Percentiles rank a stretch among this genome's conserved stretches.
Conservation (phyloP, 1,140 invertebrate species). For the Chrysomallon squamiferum region DNA sequence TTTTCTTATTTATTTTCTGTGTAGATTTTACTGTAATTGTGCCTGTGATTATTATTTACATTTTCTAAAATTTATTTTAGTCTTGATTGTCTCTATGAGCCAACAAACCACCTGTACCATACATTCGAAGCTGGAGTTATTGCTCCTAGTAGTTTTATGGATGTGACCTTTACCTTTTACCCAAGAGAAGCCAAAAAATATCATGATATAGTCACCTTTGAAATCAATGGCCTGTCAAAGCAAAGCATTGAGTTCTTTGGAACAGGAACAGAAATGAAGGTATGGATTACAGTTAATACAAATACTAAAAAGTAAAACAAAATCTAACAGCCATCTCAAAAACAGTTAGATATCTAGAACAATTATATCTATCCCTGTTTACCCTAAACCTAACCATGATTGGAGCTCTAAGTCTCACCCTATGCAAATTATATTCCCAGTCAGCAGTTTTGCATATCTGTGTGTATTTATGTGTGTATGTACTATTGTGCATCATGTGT, state of each 20-base stretch:
- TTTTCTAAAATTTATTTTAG: constrained; percentile 45
- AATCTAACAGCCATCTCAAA: neutral
- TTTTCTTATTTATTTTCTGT: too few relatives aligned
- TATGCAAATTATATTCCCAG: too few relatives aligned
- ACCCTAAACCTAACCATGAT: too few relatives aligned
- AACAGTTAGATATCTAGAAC: neutral
- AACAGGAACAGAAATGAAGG: constrained; percentile 61
- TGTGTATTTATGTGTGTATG: too few relatives aligned
- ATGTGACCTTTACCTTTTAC: constrained; percentile 58
- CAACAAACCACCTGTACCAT: constrained; percentile 53
- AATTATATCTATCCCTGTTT: neutral
- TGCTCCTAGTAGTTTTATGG: constrained; percentile 38
- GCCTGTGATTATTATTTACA: too few relatives aligned
- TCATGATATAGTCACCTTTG: constrained; percentile 57
- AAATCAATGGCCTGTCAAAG: constrained; percentile 62
- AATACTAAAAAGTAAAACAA: neutral
- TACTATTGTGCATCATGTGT: too few relatives aligned
- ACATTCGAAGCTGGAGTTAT: constrained; percentile 59
- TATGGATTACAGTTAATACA: too few relatives aligned
- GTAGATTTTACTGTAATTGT: too few relatives aligned
- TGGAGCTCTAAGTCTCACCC: too few relatives aligned
- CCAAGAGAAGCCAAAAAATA: constrained; percentile 58
- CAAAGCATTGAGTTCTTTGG: constrained; percentile 57
- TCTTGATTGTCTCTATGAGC: constrained; percentile 58
- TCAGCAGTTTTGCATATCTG: too few relatives aligned